Base-by-base conservation (phyloP, 2,797 vertebrate genomes). In the Anabas testudineus region DNA sequence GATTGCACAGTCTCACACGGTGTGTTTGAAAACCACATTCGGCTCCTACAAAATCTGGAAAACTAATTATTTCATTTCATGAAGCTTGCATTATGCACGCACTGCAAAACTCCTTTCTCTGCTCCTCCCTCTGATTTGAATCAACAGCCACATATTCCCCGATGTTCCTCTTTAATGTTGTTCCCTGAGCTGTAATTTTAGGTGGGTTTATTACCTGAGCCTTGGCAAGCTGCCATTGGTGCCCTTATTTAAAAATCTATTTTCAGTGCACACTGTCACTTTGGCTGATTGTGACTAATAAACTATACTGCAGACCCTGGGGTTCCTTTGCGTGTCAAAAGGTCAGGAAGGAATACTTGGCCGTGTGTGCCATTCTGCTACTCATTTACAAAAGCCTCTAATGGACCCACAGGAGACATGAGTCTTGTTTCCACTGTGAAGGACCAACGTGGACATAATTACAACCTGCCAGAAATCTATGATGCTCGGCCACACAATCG, bases 161-260 rank as follows among this genome's bases (percentile, higher is more conserved):
- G 74, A 83, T 78, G 80, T 79, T 84, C 68, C 43, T 59, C 66
- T 79, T 67, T 87, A 82, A 84, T 88, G 82, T 80, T 82, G 66
- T 81, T 67, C 75, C 64, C 73, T 30, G 65, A 64, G 80, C 63
- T 79, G 79, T 82, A 80, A 85, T 84, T 85, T 85, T 81, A 88
- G 82, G 74, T 84, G 74, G 53, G 67, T 81, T 87, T 78, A 84
- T 87, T 80, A 76, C 71, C 70, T 36, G 65, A 76, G 72, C 30
- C 47, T 66, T 74, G 64, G 75, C 81, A 79, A 76, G 63, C 71
- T 67, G 83, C 60, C 52, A 47, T 45, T 64, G 57, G 68, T 59
- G 73, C 66, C 73, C 59, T 79, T 76, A 75, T 86, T 88, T 73
- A 79, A 87, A 82, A 87, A 84, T 68, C 82, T 83, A 71, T 87